phyloP scores from a whole-genome alignment of 64 coral and sea anemone genomes.

The Montipora efflorescens region DNA sequence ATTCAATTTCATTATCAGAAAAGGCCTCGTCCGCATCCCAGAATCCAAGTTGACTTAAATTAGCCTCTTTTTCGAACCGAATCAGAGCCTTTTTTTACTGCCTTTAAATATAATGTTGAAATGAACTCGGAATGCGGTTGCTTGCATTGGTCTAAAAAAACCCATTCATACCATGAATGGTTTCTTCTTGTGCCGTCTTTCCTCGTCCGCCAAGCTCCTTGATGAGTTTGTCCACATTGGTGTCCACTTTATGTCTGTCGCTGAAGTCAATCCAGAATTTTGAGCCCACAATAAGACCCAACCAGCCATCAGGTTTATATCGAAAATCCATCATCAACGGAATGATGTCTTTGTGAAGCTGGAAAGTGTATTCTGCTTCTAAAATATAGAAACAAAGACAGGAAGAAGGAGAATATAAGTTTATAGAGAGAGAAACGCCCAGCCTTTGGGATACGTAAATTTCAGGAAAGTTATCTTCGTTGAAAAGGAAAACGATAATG shows the following conservation, averaged over 20 bases:
- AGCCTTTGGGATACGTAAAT: too few relatives aligned
- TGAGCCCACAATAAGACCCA: constrained; percentile 68
- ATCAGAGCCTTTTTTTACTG: too few relatives aligned
- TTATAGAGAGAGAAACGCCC: too few relatives aligned
- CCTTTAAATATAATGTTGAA: too few relatives aligned
- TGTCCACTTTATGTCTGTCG: constrained; percentile 63
- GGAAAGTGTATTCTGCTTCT: constrained; percentile 77
- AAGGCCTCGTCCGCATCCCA: too few relatives aligned
- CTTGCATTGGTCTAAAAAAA: not conserved
- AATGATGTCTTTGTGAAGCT: constrained; percentile 63
- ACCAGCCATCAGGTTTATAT: constrained; percentile 75
- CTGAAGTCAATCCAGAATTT: constrained; percentile 92
- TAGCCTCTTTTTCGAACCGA: too few relatives aligned
- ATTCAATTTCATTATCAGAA: too few relatives aligned
- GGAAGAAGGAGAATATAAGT: not conserved
- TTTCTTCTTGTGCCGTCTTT: constrained; percentile 42
- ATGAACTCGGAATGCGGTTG: too few relatives aligned
- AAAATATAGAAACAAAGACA: not conserved
- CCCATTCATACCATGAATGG: constrained; percentile 40
- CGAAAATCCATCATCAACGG: constrained; percentile 70
- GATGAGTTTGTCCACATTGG: constrained; percentile 52
- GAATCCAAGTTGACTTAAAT: too few relatives aligned
- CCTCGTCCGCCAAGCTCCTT: constrained; percentile 75
- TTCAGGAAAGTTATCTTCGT: too few relatives aligned
- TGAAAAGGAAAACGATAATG: too few relatives aligned